Evolutionary conservation across 2,113 vertebrate genomes (phyloP), one percentile per base, ranked within the genome.

Genomic region (Serilophus lunatus): DNA sequence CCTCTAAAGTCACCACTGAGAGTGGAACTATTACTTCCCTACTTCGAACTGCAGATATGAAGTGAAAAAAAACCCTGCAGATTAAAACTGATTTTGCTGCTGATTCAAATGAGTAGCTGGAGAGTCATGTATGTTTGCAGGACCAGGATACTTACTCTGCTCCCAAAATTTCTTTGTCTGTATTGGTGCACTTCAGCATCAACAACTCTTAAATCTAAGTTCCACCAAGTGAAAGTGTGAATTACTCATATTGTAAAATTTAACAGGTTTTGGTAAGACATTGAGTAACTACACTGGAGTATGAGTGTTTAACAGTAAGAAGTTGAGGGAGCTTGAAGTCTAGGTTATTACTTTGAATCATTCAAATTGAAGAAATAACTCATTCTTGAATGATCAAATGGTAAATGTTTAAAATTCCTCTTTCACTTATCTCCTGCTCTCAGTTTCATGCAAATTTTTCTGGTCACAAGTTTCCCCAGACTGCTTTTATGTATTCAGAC

Each of bases 401-500:
- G 54, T 88, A 70, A 77, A 74, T 64, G 22, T 84, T 93, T 49
- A 35, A 90, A 83, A 65, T 23, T 83, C 86, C 49, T 59, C 36
- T 86, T 83, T 54, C 35, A 24, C 36, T 93, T 78, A 44, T 44
- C 45, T 87, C 26, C 69, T 71, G 40, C 68, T 70, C 56, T 90
- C 68, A 42, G 35, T 90, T 81, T 81, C 68, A 63, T 54, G 68
- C 42, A 83, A 82, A 88, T 93, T 92, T n/a, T 96, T 78, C 53
- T 94, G 79, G 64, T 75, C 72, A 45, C 49, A 78, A 45, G 25
- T 68, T 90, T 82, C 78, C 61, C 44, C 18, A 74, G 45, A 12
- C 50, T 64, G 57, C 51, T 79, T 95, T 90, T 92, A 88, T 72
- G 40, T 53, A 77, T 96, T 94, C 84, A 77, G 79, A 44, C 86